Evolutionary conservation across 2,888 invertebrate genomes (phyloP).

Genomic region (Thera obeliscata): DNA sequence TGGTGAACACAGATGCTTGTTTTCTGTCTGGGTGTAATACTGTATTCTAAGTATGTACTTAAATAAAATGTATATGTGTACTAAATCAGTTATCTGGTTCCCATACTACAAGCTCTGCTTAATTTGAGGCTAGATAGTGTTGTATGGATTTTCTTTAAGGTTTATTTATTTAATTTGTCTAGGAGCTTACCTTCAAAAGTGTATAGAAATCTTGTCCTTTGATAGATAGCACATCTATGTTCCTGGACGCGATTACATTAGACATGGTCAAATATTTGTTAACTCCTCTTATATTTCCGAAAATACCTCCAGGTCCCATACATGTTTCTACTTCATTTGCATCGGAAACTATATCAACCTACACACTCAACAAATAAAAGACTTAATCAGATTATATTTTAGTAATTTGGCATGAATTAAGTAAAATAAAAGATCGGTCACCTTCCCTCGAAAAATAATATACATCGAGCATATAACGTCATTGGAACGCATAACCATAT

Average conservation of each 20-base stretch:
- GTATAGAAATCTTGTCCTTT: constrained; percentile 76
- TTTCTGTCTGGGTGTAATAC: too few relatives aligned
- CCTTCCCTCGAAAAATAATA: constrained; percentile 80
- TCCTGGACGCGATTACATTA: constrained; percentile 75
- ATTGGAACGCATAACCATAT: constrained; percentile 72
- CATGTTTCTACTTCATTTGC: constrained; percentile 76
- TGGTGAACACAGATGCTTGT: too few relatives aligned
- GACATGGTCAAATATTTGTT: constrained; percentile 71
- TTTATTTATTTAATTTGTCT: not conserved
- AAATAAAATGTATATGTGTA: too few relatives aligned
- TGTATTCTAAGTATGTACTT: too few relatives aligned
- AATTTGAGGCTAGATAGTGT: too few relatives aligned
- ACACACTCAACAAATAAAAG: constrained; percentile 25
- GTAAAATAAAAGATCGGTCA: constrained; percentile 39
- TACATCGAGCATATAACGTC: constrained; percentile 75
- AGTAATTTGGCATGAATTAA: not conserved
- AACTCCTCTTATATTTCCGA: constrained; percentile 77
- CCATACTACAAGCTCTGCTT: too few relatives aligned
- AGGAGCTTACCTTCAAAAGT: constrained; percentile 66
- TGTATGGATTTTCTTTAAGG: not conserved
- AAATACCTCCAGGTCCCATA: constrained; percentile 81
- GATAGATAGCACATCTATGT: constrained; percentile 78
- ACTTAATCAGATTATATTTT: not conserved
- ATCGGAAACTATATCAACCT: constrained; percentile 75
- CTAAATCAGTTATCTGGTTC: too few relatives aligned